Base-by-base conservation (phyloP, 2,888 invertebrate species). In the Zygogramma bicolorata region DNA sequence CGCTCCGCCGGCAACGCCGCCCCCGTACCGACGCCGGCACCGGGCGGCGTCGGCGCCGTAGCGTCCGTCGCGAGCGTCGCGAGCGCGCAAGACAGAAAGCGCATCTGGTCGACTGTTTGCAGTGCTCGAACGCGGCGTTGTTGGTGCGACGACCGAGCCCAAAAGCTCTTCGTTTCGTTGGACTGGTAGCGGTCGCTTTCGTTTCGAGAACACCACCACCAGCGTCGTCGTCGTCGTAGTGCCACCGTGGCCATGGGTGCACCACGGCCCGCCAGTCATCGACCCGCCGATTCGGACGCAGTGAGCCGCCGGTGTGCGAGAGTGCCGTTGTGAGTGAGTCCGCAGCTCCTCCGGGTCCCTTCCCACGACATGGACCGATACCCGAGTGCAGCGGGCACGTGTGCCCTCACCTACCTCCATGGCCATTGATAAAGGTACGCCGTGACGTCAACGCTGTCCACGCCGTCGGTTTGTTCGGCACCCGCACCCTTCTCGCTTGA, bases 381-480 rank as follows among this genome's bases (percentile, higher is more conserved):
- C 49, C 72, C 74, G 80, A 81, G 82, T 81, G 83, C 83, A 82
- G 82, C 83, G 83, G 85, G 85, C 86, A 86, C 85, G 83, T 85
- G 86, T 86, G 85, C 84, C 84, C 81, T 53, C 83, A 81, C 82
- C 84, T 84, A 84, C 84, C 84, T 86, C 84, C 85, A 86, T 86
- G 86, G 87, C 86, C 86, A 86, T 86, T 87, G 86, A 86, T 85
- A 86, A 86, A 87, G 86, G 86, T 85, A 85, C 80, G 77, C 74
- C 73, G 77, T 83, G 83, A 83, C 83, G 84, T 84, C 83, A 84
- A 79, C 71, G 77, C 73, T n/a, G 29, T 70, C 70, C 72, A 75
- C 69, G 72, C 72, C 69, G 69, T 53, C 65, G n/a, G n/a, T n/a
- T n/a, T n/a, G n/a, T n/a, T 61, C 31, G 68, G 49, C 70, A 68